Conservation (phyloP, 1,140 invertebrate genomes). For the Chrysoperla carnea region DNA sequence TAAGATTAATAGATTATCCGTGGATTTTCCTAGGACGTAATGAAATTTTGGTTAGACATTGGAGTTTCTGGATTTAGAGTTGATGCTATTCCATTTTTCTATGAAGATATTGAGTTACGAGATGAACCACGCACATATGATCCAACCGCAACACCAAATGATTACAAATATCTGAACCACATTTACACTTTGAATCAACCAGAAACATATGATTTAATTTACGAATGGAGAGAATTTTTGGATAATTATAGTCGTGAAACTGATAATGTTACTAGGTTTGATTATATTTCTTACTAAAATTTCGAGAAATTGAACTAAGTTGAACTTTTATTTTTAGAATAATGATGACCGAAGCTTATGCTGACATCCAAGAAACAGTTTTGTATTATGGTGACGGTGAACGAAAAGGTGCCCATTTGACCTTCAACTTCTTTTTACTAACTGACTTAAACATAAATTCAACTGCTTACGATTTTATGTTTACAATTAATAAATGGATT, state of each 20-base stretch:
- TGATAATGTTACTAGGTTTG: slow-evolving; percentile 20
- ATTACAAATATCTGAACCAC: slow-evolving; percentile 40
- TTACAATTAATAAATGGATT: slow-evolving; percentile 33
- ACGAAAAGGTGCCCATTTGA: slow-evolving; percentile 36
- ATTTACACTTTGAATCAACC: slow-evolving; percentile 40
- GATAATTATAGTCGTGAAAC: slow-evolving; percentile 21
- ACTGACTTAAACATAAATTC: slow-evolving; percentile 23
- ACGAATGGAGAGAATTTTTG: slow-evolving; percentile 32
- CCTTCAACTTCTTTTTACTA: slow-evolving; percentile 53
- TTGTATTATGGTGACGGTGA: slow-evolving; percentile 31
- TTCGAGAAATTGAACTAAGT: slow-evolving; percentile 2
- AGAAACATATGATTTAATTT: slow-evolving; percentile 35
- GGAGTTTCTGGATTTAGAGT: slow-evolving; percentile 62
- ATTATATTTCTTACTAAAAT: slow-evolving; percentile 3
- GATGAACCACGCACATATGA: slow-evolving; percentile 31
- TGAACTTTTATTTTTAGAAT: slow-evolving; percentile 25
- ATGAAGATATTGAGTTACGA: slow-evolving; percentile 29
- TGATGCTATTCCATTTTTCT: slow-evolving; percentile 40
- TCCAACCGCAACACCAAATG: slow-evolving; percentile 19
- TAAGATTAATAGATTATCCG: too few species aligned
- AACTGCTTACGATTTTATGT: slow-evolving; percentile 25
- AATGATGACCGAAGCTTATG: slow-evolving; percentile 57
- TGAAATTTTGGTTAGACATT: slow-evolving; percentile 52
- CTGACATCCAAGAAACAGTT: slow-evolving; percentile 34
- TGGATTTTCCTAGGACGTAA: slow-evolving; percentile 30